phyloP scores from a whole-genome alignment of 2,113 vertebrate species.

The Paracyprichromis sp. region DNA sequence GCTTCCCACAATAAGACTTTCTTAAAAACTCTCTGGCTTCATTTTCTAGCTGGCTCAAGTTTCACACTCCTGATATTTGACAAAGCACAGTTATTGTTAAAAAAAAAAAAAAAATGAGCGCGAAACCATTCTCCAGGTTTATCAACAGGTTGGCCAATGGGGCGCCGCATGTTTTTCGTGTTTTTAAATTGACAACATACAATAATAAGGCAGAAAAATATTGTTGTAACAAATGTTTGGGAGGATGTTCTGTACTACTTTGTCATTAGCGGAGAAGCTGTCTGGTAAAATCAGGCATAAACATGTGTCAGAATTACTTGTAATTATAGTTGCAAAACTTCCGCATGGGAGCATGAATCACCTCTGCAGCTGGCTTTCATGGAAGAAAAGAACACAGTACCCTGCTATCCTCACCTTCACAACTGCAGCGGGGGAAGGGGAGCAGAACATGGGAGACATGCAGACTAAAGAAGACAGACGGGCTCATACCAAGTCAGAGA shows the following conservation, averaged over 20 bases:
- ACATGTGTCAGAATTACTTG: slow-evolving; percentile 72
- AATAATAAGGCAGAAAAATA: slow-evolving; percentile 56
- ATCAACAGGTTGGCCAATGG: slow-evolving; percentile 17
- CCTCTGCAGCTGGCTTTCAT: slow-evolving; percentile 57
- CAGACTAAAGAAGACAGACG: slow-evolving; percentile 31
- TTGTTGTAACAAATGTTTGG: slow-evolving; percentile 64
- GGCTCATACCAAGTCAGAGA: slow-evolving; percentile 27
- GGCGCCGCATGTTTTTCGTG: slow-evolving; percentile 8
- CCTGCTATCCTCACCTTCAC: slow-evolving; percentile 58
- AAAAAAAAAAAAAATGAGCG: neutral
- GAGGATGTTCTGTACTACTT: slow-evolving; percentile 69
- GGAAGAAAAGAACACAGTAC: slow-evolving; percentile 50
- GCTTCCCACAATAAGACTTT: neutral
- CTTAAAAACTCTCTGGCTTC: neutral
- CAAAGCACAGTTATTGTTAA: neutral
- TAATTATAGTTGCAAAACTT: slow-evolving; percentile 77
- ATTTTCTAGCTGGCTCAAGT: neutral
- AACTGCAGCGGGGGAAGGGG: slow-evolving; percentile 27
- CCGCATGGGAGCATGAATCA: slow-evolving; percentile 68
- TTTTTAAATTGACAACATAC: slow-evolving; percentile 52
- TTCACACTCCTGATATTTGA: neutral
- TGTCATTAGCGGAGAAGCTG: slow-evolving; percentile 67
- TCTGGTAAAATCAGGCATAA: slow-evolving; percentile 68
- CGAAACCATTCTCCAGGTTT: neutral
- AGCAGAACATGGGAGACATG: neutral